Base-by-base conservation (phyloP, 2,888 invertebrate species). In the Synergus itoensis region DNA sequence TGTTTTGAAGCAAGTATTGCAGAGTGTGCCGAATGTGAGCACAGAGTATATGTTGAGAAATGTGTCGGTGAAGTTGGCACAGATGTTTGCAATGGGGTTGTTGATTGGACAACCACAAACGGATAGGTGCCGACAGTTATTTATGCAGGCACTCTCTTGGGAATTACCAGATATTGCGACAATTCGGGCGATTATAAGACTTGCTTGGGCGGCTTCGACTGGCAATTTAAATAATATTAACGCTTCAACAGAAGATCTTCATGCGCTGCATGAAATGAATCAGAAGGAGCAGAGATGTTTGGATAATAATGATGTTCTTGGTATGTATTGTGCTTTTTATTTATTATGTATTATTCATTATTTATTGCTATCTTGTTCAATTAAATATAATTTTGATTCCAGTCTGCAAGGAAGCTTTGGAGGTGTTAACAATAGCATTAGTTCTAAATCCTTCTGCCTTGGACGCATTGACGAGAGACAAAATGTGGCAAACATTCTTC, bases 401-500 rank as follows among this genome's bases (percentile, higher is more conserved):
- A 93, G 96, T 98, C 89, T 98, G 98, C 88, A 96, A 97, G 87
- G 99, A 99, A 93, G 97, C 98, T 73, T 94, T 99, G 91, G 99
- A 99, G 93, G 96, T 98, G 82, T 93, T 99, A 82, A 97, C 98
- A 76, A 95, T 99, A 84, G 96, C 97, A 84, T 95, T 99, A 90
- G 97, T 98, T 73, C 93, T 99, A 75, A 98, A 98, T 92, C 97
- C 98, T n/a, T 95, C 95, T 78, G 96, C 97, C 78, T 93, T 98
- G 83, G 97, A 98, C 87, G 94, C 95, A 43, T 93, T 99, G 41
- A 95, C 97, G 83, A 95, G 95, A 87, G 97, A 98, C 5, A 81
- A 82, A 53, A 85, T 83, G 53, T 98, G 98, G 97, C 96, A 97
- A 86, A 95, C 96, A 79, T 98, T 98, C 88, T 95, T 98, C 77